Evolutionary conservation across 35 echinoderm and acorn worm species (phyloP), one percentile per base, ranked within the genome.

Genomic region (Ophiothrix spiculata): DNA sequence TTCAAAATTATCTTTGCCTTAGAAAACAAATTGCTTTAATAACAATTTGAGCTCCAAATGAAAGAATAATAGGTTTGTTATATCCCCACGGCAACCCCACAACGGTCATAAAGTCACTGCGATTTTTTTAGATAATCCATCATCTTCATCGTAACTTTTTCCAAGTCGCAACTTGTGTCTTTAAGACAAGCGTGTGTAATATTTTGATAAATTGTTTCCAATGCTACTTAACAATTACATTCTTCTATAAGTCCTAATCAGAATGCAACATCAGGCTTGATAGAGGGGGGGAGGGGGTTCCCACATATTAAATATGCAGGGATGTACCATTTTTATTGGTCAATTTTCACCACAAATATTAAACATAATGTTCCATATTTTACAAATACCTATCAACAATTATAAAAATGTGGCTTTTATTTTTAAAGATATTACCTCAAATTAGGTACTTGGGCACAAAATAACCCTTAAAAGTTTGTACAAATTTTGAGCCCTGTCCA

Each of bases 121-220:
- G n/a, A 8, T 54, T 54, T 21, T 69, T 28, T 25, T 25, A 69
- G 60, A 69, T 10, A 69, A 12, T 69, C 17, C 29, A 6, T 49
- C 8, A 69, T 15, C 60, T 2, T 69, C 60, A 69, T 25, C 17
- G 60, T 69, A 69, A 28, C 60, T 1, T 6, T 69, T 25, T 25
- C 60, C 25, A 69, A 15, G 60, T 28, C 25, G 8, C 10, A 10
- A 10, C 60, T 6, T n/a, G n/a, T n/a, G n/a, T n/a, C n/a, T n/a
- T n/a, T 28, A 69, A 69, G 60, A 69, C 60, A 69, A 69, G 60
- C 60, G 60, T 69, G 29, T 6, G 19, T 25, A 69, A 69, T 69
- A 6, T n/a, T n/a, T 69, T 69, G 60, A 69, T 69, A 69, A 69
- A 69, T 69, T 69, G 60, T 69, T 69, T 10, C 60, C 23, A 69